These are phyloP conservation scores for Penaeus monodon DNA, from an alignment of 2,888 invertebrate species.

Conservation along the genomic window DNA sequence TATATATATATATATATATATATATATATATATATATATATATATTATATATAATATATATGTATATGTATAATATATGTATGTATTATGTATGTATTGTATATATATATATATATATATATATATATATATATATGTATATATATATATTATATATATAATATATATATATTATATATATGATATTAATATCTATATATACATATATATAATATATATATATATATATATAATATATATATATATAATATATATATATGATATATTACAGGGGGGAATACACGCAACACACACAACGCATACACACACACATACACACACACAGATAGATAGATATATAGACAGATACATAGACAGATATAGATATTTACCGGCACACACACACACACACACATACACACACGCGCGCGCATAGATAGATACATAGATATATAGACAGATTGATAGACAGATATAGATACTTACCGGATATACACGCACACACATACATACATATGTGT, in stretches of 20 bases:
- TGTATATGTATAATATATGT: too few relatives aligned
- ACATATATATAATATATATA: neutral
- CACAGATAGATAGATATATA: neutral
- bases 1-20: too few relatives aligned
- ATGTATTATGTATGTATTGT: neutral
- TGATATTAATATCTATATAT: too few relatives aligned
- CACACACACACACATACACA: neutral
- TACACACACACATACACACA: neutral
- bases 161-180: neutral
- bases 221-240: conserved; percentile 22
- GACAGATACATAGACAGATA: neutral
- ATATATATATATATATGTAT: conserved; percentile 22
- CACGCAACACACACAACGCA: too few relatives aligned
- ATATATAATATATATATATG: too few relatives aligned
- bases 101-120: conserved; percentile 25
- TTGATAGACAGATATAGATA: too few relatives aligned
- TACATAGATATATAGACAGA: neutral
- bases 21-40: too few relatives aligned
- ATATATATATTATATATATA: conserved; percentile 25
- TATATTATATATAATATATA: too few relatives aligned
- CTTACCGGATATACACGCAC: too few relatives aligned
- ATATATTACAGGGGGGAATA: too few relatives aligned
- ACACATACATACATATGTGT: conserved; percentile 7
- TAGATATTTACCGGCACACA: neutral
- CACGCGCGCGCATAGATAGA: neutral